Percentiles rank a stretch among this genome's conserved stretches.
Evolutionary conservation across 2,113 vertebrate genomes (phyloP).

Genomic region (Nymphicus hollandicus): DNA sequence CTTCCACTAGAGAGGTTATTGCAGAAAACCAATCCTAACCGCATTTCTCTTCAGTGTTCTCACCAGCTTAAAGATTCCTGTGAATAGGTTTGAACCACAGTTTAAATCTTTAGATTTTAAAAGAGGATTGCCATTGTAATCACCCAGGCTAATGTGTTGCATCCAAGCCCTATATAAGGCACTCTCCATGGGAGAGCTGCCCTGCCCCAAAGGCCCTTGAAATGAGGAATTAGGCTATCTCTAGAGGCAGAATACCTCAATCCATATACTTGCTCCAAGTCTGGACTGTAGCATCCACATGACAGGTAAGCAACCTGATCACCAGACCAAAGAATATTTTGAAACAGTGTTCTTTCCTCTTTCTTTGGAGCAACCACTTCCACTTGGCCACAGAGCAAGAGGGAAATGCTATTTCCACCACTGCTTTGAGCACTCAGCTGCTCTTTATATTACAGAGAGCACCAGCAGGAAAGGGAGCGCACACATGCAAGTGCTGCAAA

Average conservation of each 20-base stretch:
- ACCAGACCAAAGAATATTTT: neutral
- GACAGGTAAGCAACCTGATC: neutral
- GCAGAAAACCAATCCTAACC: neutral
- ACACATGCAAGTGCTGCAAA: accelerated
- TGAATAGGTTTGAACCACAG: neutral
- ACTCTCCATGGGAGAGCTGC: neutral
- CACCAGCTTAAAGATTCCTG: neutral
- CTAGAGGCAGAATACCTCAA: neutral
- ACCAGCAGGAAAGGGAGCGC: neutral
- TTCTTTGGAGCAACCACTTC: neutral
- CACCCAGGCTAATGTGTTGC: neutral
- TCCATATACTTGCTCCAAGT: neutral
- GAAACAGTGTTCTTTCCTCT: neutral
- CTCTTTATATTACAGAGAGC: neutral
- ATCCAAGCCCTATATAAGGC: neutral
- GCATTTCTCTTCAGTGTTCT: neutral
- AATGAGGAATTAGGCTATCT: neutral
- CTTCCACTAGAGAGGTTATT: neutral
- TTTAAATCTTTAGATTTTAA: neutral
- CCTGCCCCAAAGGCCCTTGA: neutral
- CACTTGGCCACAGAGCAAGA: neutral
- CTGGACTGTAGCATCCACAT: neutral
- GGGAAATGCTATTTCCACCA: neutral
- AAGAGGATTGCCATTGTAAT: neutral
- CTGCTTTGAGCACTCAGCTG: neutral